Percentiles rank a stretch among this genome's conserved stretches.
Evolutionary conservation across 2,888 invertebrate genomes (phyloP).

Genomic region (Ochropleura plecta): DNA sequence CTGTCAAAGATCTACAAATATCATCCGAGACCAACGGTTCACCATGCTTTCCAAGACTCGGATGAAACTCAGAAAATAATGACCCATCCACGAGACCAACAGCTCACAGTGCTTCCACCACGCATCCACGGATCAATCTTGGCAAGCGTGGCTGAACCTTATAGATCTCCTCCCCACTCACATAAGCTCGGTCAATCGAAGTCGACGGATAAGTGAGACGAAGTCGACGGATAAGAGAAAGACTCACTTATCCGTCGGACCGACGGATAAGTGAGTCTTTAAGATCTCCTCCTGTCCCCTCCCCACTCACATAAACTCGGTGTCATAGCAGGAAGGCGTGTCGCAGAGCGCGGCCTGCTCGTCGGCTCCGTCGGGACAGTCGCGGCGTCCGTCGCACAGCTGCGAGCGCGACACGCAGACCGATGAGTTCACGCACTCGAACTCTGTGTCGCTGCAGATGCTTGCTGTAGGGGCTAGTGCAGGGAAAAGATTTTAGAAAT

Average conservation of each 20-base stretch:
- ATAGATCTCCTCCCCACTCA: conserved; percentile 45
- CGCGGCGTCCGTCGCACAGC: conserved; percentile 76
- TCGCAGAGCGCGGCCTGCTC: conserved; percentile 74
- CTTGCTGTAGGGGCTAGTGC: conserved; percentile 21
- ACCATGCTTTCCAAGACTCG: not conserved
- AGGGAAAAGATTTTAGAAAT: not conserved
- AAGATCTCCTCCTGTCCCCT: no score
- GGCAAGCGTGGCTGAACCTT: not conserved
- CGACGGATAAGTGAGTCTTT: no score
- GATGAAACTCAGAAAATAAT: not conserved
- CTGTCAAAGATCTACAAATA: not conserved
- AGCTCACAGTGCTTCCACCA: no score
- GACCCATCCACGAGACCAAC: not conserved
- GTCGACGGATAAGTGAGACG: no score
- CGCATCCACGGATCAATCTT: no score
- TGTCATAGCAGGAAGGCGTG: conserved; percentile 65
- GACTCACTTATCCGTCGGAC: no score
- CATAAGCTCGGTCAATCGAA: conserved; percentile 86
- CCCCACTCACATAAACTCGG: conserved; percentile 79
- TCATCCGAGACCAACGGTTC: not conserved
- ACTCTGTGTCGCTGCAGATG: conserved; percentile 71
- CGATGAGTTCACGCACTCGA: conserved; percentile 70
- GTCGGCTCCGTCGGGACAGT: conserved; percentile 81
- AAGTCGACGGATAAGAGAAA: no score
- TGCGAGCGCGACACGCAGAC: conserved; percentile 77